Conservation (phyloP, 2,113 vertebrate genomes). For the Pampusana beccarii region DNA sequence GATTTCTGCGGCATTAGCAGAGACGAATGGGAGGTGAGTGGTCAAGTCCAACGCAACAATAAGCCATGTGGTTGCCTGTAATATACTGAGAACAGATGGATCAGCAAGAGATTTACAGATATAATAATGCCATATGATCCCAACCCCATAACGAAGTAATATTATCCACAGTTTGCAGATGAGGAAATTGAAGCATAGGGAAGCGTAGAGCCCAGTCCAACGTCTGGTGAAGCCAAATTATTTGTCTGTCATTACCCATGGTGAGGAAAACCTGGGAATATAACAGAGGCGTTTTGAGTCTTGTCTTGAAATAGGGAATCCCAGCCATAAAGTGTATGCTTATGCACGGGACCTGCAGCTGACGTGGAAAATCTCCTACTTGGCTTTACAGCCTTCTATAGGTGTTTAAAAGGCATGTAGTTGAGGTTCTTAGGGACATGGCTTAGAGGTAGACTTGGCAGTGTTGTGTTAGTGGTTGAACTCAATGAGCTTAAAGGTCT, state of each 20-base stretch:
- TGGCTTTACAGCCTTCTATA: neutral
- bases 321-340: neutral
- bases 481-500: too few species aligned
- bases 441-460: too few species aligned
- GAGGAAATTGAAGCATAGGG: neutral
- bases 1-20: neutral
- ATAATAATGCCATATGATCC: neutral
- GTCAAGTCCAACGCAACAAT: neutral
- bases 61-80: neutral
- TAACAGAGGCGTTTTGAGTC: neutral
- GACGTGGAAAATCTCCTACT: neutral
- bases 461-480: too few species aligned
- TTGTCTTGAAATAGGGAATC: neutral
- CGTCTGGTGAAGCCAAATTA: neutral
- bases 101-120: neutral
- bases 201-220: neutral
- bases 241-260: neutral
- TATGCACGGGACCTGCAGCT: neutral
- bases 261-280: neutral
- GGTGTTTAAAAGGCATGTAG: too few species aligned
- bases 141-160: neutral
- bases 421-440: too few species aligned
- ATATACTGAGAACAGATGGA: neutral
- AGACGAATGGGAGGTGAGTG: neutral
- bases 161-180: neutral